A percentile compares a stretch with the other conserved stretches of the same genome.
Evolutionary conservation across 2,797 vertebrate genomes (phyloP).

Genomic region (Calcarius lapponicus): DNA sequence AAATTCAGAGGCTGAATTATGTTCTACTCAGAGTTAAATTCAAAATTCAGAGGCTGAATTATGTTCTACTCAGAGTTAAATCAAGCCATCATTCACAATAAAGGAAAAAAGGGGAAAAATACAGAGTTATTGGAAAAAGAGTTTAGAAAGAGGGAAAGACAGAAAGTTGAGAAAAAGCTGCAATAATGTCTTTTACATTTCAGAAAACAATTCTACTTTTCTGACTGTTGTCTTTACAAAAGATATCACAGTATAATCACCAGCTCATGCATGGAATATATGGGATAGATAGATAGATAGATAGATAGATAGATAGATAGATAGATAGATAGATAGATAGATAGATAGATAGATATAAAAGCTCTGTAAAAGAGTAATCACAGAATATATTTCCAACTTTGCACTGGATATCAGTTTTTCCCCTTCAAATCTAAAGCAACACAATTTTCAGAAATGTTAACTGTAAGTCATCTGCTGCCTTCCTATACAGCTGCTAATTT

Average conservation of each 20-base stretch:
- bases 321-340: background rate
- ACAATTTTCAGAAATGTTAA: background rate
- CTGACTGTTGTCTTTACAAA: background rate
- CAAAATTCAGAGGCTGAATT: background rate
- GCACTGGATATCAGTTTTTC: background rate
- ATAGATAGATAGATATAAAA: background rate
- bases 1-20: background rate
- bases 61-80: background rate
- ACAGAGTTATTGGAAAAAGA: background rate
- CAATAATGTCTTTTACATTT: background rate
- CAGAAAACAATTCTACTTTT: background rate
- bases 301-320: background rate
- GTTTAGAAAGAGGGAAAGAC: background rate
- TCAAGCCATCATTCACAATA: background rate
- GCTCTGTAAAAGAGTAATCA: background rate
- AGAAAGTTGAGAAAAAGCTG: background rate
- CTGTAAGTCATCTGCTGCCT: background rate
- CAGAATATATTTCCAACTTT: background rate
- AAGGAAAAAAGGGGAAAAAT: background rate
- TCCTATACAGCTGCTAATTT: background rate
- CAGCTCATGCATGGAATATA: background rate
- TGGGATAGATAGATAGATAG: accelerated
- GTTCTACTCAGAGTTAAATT: background rate
- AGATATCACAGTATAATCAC: background rate
- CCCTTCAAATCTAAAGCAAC: background rate